Base-by-base conservation (phyloP, 2,113 vertebrate genomes). In the Nothocercus julius region DNA sequence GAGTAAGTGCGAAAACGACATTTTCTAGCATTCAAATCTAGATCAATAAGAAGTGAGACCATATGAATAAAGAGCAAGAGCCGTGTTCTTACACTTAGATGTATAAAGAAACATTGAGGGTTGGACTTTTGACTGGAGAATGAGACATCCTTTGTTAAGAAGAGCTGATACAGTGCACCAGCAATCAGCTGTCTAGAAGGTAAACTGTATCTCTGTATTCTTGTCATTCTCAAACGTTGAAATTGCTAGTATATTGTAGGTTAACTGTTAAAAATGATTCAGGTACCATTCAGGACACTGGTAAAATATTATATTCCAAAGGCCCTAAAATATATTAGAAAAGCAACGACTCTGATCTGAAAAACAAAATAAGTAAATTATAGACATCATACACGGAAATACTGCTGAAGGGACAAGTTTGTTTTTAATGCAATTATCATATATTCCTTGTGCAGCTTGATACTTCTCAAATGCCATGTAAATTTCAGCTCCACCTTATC, bases 1-100 rank as follows among this genome's bases (percentile, higher is more conserved):
- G 91, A 24, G 67, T 85, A 97, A 94, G 87, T 96, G 93, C 82
- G 87, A 96, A 97, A 97, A 96, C 94, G 84, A 86, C 38, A 92
- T 94, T 95, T 95, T 36, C 40, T 44, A 69, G 21, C 88, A 93
- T 54, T 92, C 72, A 86, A 82, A 68, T 74, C 74, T 40, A 86
- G 27, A 89, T 63, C 86, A 90, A 94, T 88, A 95, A 11, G 73
- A 95, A 95, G 80, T 75, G 70, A 93, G 25, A 72, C 40, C 94
- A n/a, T 44, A 93, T 9, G 4, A 94, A 77, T n/a, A 89, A 90
- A 53, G 74, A 77, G 59, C 22, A 90, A 92, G 53, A 80, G 45
- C 42, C 93, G 85, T 93, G 42, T 82, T 97, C 89, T 95, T 85
- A 92, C 63, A 63, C 90, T 89, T 93, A 62, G 92, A 89, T 49